Percentiles rank a stretch among this genome's conserved stretches.
phyloP scores from a whole-genome alignment of 2,888 invertebrate species.

The Epicampocera succincta region DNA sequence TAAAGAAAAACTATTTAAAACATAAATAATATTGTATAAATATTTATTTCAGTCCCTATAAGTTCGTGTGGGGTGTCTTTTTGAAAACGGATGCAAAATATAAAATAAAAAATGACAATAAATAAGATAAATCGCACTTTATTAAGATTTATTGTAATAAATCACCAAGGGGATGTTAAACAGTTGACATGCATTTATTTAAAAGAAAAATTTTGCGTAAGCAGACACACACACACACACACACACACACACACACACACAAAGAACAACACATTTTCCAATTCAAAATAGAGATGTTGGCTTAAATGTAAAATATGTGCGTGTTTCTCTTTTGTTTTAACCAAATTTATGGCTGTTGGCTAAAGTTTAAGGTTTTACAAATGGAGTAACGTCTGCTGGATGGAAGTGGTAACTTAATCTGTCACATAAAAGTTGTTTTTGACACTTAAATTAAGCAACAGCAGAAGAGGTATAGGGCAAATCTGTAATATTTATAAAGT shows the following conservation, averaged over 20 bases:
- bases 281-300: conserved; percentile 17
- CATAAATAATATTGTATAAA: neutral
- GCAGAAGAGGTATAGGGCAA: neutral
- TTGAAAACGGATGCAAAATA: neutral
- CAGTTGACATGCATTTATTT: conserved; percentile 51
- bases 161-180: conserved; percentile 65
- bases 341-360: conserved; percentile 64
- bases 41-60: conserved; percentile 1
- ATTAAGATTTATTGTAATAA: conserved; percentile 69
- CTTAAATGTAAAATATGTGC: conserved; percentile 27
- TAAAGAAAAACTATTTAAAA: conserved; percentile 53
- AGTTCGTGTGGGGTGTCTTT: neutral
- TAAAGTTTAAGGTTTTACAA: conserved; percentile 38
- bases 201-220: too few relatives aligned
- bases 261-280: conserved; percentile 7
- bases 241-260: neutral
- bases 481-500: neutral
- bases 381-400: neutral
- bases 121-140: conserved; percentile 67
- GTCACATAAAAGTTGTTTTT: conserved; percentile 21
- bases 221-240: neutral
- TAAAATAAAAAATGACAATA: conserved; percentile 58
- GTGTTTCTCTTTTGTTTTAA: conserved; percentile 12
- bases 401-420: conserved; percentile 29
- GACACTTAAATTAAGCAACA: conserved; percentile 18